Evolutionary conservation across 1,140 invertebrate genomes (phyloP), one percentile per base, ranked within the genome.

Genomic region (Apocrypta bakeri): DNA sequence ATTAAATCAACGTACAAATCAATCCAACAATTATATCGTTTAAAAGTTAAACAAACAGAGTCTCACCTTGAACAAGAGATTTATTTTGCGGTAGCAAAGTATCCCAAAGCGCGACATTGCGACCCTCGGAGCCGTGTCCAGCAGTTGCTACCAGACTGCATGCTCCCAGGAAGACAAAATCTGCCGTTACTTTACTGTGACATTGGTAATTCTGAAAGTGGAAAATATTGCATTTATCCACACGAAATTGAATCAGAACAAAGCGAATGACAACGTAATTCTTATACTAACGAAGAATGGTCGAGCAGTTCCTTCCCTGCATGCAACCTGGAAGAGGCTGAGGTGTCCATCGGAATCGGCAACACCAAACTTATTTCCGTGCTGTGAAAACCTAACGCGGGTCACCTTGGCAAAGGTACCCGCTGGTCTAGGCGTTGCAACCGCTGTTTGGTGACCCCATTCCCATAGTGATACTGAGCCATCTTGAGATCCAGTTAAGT

Each of bases 61-160:
- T 48, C 48, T 56, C 48, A 96, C 96, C 95, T 92, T 97, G 96
- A 73, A 99, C 96, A 85, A 98, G 94, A 64, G 97, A 96, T 93
- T 99, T 99, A 87, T 97, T 97, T 87, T 97, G 95, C 8, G 99
- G 99, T 92, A 99, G 94, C 72, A 99, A 93, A 0, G 98, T 99
- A 90, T 99, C 99, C 99, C 99, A 99, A 79, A 99, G 94, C 72
- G 97, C 97, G n/a, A 99, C 97, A 92, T 99, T 99, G 88, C 97
- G 97, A 88, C 97, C 98, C 91, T 99, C 98, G 0, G 97, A 97
- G 89, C 98, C 98, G 88, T 99, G 97, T 21, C 99, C 99, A 82
- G 97, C 98, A 81, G 98, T 99, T n/a, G 98, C 98, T 64, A 99
- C 94, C 85, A 99, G 94, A 94, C 98, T 99, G 89, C 98, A 99